A percentile compares a stretch with the other conserved stretches of the same genome.
These are phyloP conservation scores for Heliothis peltigera DNA, from an alignment of 2,888 invertebrate species.

Conservation along the genomic window DNA sequence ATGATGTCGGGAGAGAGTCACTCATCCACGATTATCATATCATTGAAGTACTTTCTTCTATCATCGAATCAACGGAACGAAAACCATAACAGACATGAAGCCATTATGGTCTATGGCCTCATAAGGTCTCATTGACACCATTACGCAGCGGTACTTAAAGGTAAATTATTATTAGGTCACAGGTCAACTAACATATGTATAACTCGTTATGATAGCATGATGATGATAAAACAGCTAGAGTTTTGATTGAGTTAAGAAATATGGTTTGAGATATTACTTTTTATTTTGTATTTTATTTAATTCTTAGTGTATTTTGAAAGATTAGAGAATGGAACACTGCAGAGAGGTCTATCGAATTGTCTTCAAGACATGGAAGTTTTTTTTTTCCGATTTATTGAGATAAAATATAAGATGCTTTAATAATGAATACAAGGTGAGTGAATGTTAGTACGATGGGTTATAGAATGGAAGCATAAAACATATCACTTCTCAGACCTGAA, in stretches of 20 bases:
- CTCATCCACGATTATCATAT: constrained; percentile 9
- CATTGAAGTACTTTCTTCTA: constrained; percentile 22
- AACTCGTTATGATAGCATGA: constrained; percentile 48
- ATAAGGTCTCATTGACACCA: constrained; percentile 59
- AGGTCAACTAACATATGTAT: constrained; percentile 57
- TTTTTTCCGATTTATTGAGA: too few species aligned
- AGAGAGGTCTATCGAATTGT: too few species aligned
- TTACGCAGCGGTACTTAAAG: constrained; percentile 49
- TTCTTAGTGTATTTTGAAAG: not conserved
- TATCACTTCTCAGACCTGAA: too few species aligned
- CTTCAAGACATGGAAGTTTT: not conserved
- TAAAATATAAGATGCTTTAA: too few species aligned
- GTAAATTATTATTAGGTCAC: constrained; percentile 65
- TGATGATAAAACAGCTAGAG: constrained; percentile 55
- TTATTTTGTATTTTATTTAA: constrained; percentile 14
- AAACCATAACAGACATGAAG: constrained; percentile 53
- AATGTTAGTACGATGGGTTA: too few species aligned
- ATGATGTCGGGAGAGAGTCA: not conserved
- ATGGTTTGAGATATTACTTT: constrained; percentile 27
- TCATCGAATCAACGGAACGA: constrained; percentile 30
- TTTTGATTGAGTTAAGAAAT: constrained; percentile 44
- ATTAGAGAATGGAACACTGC: too few species aligned
- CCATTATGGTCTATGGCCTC: constrained; percentile 41
- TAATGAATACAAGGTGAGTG: too few species aligned
- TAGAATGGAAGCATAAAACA: too few species aligned